phyloP scores from a whole-genome alignment of 2,113 vertebrate genomes.

The Malaclemys terrapin region DNA sequence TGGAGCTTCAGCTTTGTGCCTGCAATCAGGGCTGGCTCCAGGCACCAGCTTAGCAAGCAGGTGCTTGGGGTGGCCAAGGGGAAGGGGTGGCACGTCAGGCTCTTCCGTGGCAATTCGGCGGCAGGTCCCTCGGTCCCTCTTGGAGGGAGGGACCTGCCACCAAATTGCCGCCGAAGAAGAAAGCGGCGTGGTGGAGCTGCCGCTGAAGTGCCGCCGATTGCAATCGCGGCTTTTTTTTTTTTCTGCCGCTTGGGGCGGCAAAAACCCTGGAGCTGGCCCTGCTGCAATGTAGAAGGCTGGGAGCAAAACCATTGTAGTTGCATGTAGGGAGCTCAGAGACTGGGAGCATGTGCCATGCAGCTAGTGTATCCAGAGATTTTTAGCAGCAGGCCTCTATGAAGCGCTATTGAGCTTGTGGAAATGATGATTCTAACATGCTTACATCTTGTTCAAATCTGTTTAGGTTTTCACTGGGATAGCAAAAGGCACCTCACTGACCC shows the following conservation, averaged over 20 bases:
- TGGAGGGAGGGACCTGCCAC: too few relatives aligned
- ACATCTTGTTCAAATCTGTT: background rate
- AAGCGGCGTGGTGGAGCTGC: too few relatives aligned
- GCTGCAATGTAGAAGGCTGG: background rate
- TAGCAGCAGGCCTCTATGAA: background rate
- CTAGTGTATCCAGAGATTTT: background rate
- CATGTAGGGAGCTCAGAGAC: background rate
- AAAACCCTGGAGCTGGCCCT: accelerated
- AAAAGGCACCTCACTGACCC: background rate
- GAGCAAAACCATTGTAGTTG: accelerated
- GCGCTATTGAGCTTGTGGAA: background rate
- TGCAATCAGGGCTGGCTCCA: background rate
- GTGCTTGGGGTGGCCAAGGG: too few relatives aligned
- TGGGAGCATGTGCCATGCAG: background rate
- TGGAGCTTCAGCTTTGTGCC: background rate
- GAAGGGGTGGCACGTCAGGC: too few relatives aligned
- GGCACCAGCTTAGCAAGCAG: too few relatives aligned
- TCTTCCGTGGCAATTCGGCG: too few relatives aligned
- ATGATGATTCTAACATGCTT: background rate
- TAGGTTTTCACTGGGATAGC: background rate
- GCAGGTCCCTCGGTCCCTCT: too few relatives aligned
- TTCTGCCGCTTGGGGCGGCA: too few relatives aligned
- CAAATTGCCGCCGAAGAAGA: too few relatives aligned
- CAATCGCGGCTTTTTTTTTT: too few relatives aligned
- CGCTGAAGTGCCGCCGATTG: too few relatives aligned